Evolutionary conservation across 1,140 invertebrate species (phyloP).

Genomic region (Polypedilum vanderplanki): DNA sequence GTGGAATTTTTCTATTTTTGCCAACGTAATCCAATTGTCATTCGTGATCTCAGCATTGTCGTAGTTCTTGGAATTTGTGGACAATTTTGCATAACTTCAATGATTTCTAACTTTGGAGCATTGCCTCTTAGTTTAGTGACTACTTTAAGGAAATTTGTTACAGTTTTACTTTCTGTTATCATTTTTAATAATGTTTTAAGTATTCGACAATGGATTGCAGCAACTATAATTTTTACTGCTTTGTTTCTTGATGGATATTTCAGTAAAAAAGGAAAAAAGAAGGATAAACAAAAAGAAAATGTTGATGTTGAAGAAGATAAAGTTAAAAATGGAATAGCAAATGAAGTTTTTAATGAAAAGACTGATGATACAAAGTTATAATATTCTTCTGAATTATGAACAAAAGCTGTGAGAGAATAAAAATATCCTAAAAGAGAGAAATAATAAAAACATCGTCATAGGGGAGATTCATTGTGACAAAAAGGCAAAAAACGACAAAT

Average conservation of each 20-base stretch:
- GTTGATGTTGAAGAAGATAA: constrained; percentile 9
- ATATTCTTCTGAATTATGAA: background rate
- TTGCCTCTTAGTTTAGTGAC: background rate
- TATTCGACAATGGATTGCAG: background rate
- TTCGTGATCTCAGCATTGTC: background rate
- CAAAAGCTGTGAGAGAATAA: too few relatives aligned
- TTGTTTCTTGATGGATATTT: constrained; percentile 13
- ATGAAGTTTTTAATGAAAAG: background rate
- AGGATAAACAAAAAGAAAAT: background rate
- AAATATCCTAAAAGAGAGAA: too few relatives aligned
- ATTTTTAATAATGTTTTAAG: background rate
- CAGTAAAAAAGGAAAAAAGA: background rate
- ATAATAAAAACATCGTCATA: too few relatives aligned
- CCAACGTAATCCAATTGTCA: background rate
- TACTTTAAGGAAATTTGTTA: background rate
- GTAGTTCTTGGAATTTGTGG: background rate
- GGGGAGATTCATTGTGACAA: too few relatives aligned
- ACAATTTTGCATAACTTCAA: background rate
- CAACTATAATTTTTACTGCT: background rate
- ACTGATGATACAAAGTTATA: background rate
- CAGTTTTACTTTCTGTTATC: background rate
- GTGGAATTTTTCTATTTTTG: background rate
- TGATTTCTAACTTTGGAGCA: background rate
- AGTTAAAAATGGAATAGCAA: background rate
- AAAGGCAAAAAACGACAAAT: too few relatives aligned